phyloP scores from a whole-genome alignment of 2,888 invertebrate species.

The Smittia aterrima region DNA sequence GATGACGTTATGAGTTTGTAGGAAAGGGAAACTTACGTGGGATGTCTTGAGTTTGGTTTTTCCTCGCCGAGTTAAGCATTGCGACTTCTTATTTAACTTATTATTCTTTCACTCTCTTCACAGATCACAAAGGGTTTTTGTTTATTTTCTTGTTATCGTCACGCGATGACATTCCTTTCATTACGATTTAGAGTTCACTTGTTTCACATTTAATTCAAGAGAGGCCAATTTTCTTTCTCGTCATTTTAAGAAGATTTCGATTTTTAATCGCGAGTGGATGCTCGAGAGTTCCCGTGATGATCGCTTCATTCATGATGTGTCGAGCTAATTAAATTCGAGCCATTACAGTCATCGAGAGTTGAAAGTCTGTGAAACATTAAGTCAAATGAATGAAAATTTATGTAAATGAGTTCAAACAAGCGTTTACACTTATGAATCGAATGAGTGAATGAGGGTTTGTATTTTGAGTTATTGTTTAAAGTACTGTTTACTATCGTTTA shows the following conservation, averaged over 20 bases:
- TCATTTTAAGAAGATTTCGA: conserved; percentile 2
- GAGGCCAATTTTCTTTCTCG: background rate
- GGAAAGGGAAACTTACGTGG: conserved; percentile 17
- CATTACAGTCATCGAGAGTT: background rate
- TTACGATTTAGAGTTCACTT: background rate
- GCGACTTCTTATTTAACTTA: background rate
- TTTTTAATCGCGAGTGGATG: background rate
- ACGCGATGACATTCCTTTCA: background rate
- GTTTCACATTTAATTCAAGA: background rate
- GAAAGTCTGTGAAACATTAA: background rate
- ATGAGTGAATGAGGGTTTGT: no score
- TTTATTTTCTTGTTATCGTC: background rate
- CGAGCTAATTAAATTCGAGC: background rate
- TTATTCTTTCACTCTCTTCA: background rate
- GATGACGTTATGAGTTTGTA: background rate
- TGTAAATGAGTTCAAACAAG: no score
- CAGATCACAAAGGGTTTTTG: background rate
- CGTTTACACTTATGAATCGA: no score
- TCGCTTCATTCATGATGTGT: background rate
- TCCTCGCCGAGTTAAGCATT: background rate
- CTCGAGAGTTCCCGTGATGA: background rate
- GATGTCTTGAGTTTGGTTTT: conserved; percentile 26
- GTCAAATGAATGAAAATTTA: background rate
- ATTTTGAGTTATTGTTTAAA: no score
- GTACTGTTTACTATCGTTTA: no score